Evolutionary conservation across 2,797 vertebrate genomes (phyloP).

Genomic region (Todus mexicanus): DNA sequence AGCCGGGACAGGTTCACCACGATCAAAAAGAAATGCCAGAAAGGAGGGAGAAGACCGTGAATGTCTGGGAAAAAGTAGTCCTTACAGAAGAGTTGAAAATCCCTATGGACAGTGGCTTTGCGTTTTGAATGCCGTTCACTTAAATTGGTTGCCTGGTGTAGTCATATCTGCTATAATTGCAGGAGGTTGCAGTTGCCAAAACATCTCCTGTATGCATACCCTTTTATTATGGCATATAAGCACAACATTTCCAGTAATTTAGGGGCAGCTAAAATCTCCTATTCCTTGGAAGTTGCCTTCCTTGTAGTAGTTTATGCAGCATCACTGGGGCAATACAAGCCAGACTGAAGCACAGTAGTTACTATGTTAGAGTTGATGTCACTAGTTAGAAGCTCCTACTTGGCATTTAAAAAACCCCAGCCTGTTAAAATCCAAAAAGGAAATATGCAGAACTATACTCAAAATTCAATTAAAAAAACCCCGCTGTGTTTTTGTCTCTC

Average conservation of each 20-base stretch:
- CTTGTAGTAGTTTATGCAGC: neutral
- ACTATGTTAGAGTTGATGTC: neutral
- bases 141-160: slow-evolving; percentile 17
- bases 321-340: neutral
- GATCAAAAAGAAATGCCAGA: slow-evolving; percentile 24
- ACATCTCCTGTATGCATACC: neutral
- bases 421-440: neutral
- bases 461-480: neutral
- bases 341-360: neutral
- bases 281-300: slow-evolving; percentile 13
- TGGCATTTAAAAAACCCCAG: neutral
- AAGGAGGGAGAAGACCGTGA: neutral
- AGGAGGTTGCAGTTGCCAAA: slow-evolving; percentile 37
- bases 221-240: slow-evolving; percentile 51
- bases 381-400: neutral
- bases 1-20: slow-evolving; percentile 7
- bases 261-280: slow-evolving; percentile 25
- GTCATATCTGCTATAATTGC: slow-evolving; percentile 50
- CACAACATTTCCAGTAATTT: slow-evolving; percentile 58
- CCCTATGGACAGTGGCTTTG: slow-evolving; percentile 21
- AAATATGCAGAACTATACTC: neutral
- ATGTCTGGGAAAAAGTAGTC: slow-evolving; percentile 30
- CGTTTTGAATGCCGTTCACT: neutral
- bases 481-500: neutral
- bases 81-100: slow-evolving; percentile 36